Percentiles rank a stretch among this genome's conserved stretches.
phyloP scores from a whole-genome alignment of 2,888 invertebrate species.

The Nebria brevicollis region DNA sequence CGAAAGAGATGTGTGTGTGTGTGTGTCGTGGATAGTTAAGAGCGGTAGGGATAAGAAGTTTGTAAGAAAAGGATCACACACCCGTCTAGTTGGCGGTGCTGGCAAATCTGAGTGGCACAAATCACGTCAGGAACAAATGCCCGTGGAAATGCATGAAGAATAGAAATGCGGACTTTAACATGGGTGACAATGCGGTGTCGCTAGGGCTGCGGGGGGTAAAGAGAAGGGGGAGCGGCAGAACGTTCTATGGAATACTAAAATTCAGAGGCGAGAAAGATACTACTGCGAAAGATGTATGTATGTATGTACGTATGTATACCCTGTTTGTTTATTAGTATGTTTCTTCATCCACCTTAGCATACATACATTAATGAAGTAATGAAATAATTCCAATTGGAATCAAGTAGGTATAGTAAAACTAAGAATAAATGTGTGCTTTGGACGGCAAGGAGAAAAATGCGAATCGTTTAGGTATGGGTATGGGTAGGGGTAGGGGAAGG shows the following conservation, averaged over 20 bases:
- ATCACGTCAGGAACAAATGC: constrained; percentile 64
- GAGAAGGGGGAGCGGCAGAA: constrained; percentile 53
- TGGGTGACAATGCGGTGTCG: constrained; percentile 6
- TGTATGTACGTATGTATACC: background rate
- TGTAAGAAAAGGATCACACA: background rate
- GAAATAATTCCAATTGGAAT: background rate
- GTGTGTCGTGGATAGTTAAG: background rate
- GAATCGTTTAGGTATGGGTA: constrained; percentile 55
- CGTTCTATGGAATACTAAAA: constrained; percentile 59
- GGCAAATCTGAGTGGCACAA: constrained; percentile 56
- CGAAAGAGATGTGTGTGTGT: background rate
- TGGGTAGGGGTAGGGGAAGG: too few species aligned
- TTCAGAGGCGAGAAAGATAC: background rate
- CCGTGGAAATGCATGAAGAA: constrained; percentile 61
- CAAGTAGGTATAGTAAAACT: background rate
- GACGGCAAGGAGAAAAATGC: constrained; percentile 61
- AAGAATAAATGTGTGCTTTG: constrained; percentile 61
- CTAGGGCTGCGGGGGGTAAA: too few species aligned
- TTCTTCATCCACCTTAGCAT: too few species aligned
- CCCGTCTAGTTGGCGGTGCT: background rate
- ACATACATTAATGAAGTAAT: background rate
- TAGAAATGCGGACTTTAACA: constrained; percentile 61
- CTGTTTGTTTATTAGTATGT: too few species aligned
- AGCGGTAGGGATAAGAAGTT: background rate
- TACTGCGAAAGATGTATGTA: background rate